Percentiles rank a stretch among this genome's conserved stretches.
These are phyloP conservation scores for Myotis yumanensis DNA, from an alignment of 2,113 vertebrate genomes.

Conservation along the genomic window DNA sequence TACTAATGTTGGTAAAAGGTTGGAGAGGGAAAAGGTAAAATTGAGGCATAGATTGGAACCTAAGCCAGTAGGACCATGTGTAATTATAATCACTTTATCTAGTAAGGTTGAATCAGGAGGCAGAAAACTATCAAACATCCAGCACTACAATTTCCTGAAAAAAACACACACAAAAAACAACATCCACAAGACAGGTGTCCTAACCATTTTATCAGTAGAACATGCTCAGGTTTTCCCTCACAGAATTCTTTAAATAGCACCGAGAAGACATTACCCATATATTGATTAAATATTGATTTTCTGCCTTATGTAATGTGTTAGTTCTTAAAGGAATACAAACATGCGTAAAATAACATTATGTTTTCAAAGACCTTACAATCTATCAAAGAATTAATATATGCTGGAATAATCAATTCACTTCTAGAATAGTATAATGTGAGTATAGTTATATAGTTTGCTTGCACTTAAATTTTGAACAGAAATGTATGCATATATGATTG, in stretches of 20 bases:
- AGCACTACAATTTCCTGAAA: neutral
- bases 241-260: neutral
- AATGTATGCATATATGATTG: neutral
- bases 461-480: constrained; percentile 5
- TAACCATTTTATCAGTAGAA: neutral
- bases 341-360: neutral
- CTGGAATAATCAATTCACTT: neutral
- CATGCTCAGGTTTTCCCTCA: neutral
- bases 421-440: neutral
- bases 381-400: neutral
- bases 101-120: neutral
- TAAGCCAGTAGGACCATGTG: neutral
- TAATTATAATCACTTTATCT: neutral
- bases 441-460: neutral
- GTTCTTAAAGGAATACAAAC: constrained; percentile 5
- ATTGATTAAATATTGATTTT: neutral
- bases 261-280: neutral
- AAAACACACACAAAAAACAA: neutral
- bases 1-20: neutral
- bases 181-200: neutral
- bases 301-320: neutral
- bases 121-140: neutral
- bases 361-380: neutral
- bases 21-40: neutral
- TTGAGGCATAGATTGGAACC: neutral